A percentile compares a stretch with the other conserved stretches of the same genome.
Conservation (phyloP, 2,797 vertebrate species). For the Paedocypris micromegethes region DNA sequence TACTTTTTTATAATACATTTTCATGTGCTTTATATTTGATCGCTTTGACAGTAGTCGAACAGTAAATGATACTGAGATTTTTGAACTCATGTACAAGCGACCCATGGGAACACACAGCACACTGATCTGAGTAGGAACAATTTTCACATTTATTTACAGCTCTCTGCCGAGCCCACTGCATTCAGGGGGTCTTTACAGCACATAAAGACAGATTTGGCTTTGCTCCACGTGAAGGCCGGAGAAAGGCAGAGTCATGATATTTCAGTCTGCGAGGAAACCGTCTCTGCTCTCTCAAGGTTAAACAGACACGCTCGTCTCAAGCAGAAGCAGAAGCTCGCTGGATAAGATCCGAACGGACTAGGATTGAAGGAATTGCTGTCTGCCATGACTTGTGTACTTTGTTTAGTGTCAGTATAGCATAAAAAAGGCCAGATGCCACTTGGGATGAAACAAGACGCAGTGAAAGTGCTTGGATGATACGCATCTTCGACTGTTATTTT, state of each 20-base stretch:
- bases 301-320: conserved; percentile 44
- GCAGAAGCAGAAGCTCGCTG: conserved; percentile 15
- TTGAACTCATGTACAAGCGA: no score
- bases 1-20: not conserved
- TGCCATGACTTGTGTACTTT: not conserved
- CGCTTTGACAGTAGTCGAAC: not conserved
- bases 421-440: conserved; percentile 6
- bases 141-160: conserved; percentile 21
- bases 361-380: conserved; percentile 32
- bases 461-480: no score
- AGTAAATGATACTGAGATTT: not conserved
- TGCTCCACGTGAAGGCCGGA: conserved; percentile 45
- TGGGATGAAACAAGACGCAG: not conserved
- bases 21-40: not conserved
- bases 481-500: no score
- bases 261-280: conserved; percentile 18
- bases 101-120: not conserved
- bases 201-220: conserved; percentile 48
- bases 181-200: conserved; percentile 26
- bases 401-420: not conserved
- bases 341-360: conserved; percentile 30
- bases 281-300: conserved; percentile 40
- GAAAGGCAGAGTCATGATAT: conserved; percentile 59
- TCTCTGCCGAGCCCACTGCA: not conserved
- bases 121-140: not conserved